A percentile compares a stretch with the other conserved stretches of the same genome.
These are phyloP conservation scores for Agelas oroides DNA, from an alignment of 37 sponge, comb jelly and placozoan genomes.

Conservation along the genomic window DNA sequence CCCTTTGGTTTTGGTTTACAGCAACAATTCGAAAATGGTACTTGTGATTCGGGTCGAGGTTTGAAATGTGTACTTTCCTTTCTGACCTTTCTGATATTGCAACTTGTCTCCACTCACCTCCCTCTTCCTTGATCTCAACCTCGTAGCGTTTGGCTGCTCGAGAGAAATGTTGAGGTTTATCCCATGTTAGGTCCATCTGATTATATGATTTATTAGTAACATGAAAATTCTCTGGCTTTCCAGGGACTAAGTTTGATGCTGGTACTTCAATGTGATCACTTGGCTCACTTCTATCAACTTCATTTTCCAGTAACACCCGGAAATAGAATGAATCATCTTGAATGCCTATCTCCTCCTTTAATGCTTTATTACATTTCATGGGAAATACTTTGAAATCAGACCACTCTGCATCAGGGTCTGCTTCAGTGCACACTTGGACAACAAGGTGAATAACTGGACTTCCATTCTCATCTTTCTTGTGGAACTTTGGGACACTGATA, in stretches of 20 bases:
- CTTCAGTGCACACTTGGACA: neutral
- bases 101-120: too few species aligned
- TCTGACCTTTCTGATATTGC: too few species aligned
- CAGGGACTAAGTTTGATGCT: neutral
- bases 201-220: neutral
- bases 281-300: neutral
- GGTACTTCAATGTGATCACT: neutral
- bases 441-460: neutral
- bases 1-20: neutral
- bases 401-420: too few species aligned
- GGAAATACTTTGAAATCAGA: neutral
- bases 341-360: too few species aligned
- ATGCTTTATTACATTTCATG: neutral
- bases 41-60: neutral
- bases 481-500: too few species aligned
- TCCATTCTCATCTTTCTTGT: too few species aligned
- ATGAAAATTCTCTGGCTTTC: neutral
- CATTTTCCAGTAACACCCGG: slow-evolving; percentile 1
- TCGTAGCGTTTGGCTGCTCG: neutral
- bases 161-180: neutral
- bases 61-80: too few species aligned
- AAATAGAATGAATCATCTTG: too few species aligned
- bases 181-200: neutral
- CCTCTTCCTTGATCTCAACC: neutral
- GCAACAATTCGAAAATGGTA: slow-evolving; percentile 15